These are phyloP conservation scores for Bombus sibiricus DNA, from an alignment of 1,140 invertebrate species.

Conservation along the genomic window DNA sequence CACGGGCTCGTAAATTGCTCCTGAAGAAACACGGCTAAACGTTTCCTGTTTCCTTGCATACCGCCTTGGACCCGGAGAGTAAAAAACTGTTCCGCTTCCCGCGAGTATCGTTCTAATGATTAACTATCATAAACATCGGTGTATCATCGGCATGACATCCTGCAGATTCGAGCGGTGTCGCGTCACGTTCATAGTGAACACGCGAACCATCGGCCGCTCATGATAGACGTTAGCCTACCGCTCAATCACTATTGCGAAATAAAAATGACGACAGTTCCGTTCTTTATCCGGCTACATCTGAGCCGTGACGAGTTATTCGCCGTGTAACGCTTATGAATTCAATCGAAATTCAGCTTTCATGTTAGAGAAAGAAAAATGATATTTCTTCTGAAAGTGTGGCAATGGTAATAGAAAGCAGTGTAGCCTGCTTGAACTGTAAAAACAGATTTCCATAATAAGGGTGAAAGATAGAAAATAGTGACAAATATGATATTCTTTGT, in stretches of 20 bases:
- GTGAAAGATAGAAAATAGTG: background rate
- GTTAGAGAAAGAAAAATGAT: background rate
- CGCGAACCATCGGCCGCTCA: conserved; percentile 59
- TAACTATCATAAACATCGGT: conserved; percentile 65
- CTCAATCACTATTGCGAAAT: conserved; percentile 50
- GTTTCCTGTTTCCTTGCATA: conserved; percentile 19
- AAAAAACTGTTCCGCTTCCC: conserved; percentile 44
- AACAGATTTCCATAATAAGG: background rate
- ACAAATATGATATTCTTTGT: too few species aligned
- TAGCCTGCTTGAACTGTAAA: background rate
- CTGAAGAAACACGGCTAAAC: background rate
- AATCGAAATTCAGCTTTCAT: background rate
- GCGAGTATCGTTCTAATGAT: conserved; percentile 67
- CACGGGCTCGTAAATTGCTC: background rate
- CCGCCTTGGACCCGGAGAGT: background rate
- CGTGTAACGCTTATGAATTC: background rate
- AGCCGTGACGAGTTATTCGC: conserved; percentile 13
- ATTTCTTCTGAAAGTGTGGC: background rate
- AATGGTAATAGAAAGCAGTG: background rate
- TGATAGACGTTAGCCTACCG: background rate
- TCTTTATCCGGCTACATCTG: background rate
- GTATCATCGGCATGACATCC: conserved; percentile 74
- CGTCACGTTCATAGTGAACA: conserved; percentile 46
- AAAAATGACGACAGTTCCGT: conserved; percentile 37
- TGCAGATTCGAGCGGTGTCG: conserved; percentile 45